A percentile compares a stretch with the other conserved stretches of the same genome.
Evolutionary conservation across 2,888 invertebrate genomes (phyloP).

Genomic region (Lasioglossum calceatum): DNA sequence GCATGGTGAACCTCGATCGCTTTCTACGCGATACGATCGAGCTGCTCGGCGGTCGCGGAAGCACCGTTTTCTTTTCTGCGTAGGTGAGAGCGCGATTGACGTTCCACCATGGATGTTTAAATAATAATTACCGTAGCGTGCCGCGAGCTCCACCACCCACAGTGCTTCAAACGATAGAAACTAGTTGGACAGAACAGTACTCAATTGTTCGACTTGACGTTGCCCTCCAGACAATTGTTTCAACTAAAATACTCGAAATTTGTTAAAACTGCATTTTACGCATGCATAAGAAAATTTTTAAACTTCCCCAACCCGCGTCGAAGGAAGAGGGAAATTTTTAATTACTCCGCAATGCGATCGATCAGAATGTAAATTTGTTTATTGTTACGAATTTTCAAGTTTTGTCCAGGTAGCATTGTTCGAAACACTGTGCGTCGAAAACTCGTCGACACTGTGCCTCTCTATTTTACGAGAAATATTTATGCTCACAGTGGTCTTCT

Average conservation of each 20-base stretch:
- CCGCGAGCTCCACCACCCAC: neutral
- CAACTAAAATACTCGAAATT: too few relatives aligned
- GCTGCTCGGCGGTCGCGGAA: slow-evolving; percentile 9
- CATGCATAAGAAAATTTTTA: too few relatives aligned
- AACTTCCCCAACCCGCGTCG: too few relatives aligned
- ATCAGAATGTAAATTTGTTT: neutral
- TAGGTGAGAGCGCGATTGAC: slow-evolving; percentile 79
- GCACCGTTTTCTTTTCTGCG: slow-evolving; percentile 23
- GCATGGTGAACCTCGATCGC: slow-evolving; percentile 82
- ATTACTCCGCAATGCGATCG: too few relatives aligned
- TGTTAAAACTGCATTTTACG: neutral
- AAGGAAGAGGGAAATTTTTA: too few relatives aligned
- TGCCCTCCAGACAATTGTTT: too few relatives aligned
- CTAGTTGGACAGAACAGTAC: neutral
- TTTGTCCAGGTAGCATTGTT: neutral
- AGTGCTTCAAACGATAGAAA: neutral
- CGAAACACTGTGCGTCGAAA: neutral
- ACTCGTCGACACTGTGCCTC: neutral
- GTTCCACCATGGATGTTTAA: slow-evolving; percentile 76
- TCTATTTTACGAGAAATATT: slow-evolving; percentile 21
- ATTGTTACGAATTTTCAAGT: neutral
- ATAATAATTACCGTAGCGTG: neutral
- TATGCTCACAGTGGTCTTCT: slow-evolving; percentile 28
- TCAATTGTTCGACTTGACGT: neutral
- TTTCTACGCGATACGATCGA: slow-evolving; percentile 71